Base-by-base conservation (phyloP, 1,140 invertebrate species). In the Saccostrea echinata region DNA sequence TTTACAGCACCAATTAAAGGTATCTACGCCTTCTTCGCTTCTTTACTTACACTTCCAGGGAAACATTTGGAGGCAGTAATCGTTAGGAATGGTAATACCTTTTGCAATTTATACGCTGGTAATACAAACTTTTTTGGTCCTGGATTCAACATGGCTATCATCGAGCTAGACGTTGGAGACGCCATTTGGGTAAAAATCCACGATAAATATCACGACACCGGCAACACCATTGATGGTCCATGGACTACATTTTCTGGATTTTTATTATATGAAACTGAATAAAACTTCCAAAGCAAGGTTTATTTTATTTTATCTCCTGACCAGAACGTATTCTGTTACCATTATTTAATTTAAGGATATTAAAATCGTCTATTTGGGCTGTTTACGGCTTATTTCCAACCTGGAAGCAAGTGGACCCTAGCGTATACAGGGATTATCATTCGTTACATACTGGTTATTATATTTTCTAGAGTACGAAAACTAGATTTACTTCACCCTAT, bases 221-320 rank as follows among this genome's bases (percentile, higher is more conserved):
- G 85, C 12, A 52, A 24, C 35, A 86, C 82, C 24, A 21, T 86
- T 27, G 76, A 83, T 21, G 85, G 85, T n/a, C 33, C 76, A 12
- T 86, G 76, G 76, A 80, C 76, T 24, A 61, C 76, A 18, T 86
- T 86, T 86, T n/a, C 43, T 43, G 85, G 85, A 52, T 90, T 90
- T 86, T 84, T 89, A 55, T 61, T 84, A 24, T 84, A 86, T 55
- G 61, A 82, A 68, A 85, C 80, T 86, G 88, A 85, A 64, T 90
- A 87, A 89, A 86, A 84, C 21, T 18, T 84, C 83, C 76, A 30
- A n/a, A 51, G 43, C 43, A 43, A 4, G 43, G 4, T 43, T 4
- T 43, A 43, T 43, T 2, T 43, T 43, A 43, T 43, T 43, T n/a
- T n/a, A n/a, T n/a, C n/a, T n/a, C n/a, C n/a, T n/a, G n/a, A n/a